A percentile compares a stretch with the other conserved stretches of the same genome.
phyloP scores from a whole-genome alignment of 2,797 vertebrate species.

The Spatula versicolor region DNA sequence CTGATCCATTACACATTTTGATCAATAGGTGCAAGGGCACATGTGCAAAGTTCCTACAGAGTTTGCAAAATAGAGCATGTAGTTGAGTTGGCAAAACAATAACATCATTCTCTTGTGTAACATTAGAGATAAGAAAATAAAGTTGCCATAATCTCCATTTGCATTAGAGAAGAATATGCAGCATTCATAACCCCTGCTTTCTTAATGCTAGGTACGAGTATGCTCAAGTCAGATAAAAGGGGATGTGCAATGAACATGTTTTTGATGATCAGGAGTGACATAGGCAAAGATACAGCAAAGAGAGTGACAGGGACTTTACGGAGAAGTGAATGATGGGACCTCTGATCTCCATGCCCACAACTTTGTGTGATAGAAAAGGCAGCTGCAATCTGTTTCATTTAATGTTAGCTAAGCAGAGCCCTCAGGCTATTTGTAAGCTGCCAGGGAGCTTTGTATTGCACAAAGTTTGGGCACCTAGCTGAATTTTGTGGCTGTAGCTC shows the following conservation, averaged over 20 bases:
- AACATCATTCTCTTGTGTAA: background rate
- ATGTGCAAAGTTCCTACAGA: background rate
- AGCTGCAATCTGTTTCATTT: conserved; percentile 68
- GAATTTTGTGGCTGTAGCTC: background rate
- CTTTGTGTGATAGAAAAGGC: conserved; percentile 34
- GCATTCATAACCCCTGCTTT: background rate
- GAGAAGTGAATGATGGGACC: conserved; percentile 28
- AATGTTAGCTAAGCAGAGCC: conserved; percentile 53
- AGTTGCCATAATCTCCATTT: background rate
- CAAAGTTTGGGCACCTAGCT: conserved; percentile 59
- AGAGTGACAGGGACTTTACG: background rate
- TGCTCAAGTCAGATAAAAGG: background rate
- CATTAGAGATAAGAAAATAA: background rate
- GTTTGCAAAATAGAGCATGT: background rate
- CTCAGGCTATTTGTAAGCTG: conserved; percentile 63
- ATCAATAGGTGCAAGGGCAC: background rate
- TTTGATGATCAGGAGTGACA: background rate
- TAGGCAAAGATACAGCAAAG: background rate
- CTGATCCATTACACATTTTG: accelerated
- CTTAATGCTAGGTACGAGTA: background rate
- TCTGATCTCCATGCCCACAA: conserved; percentile 39
- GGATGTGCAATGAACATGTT: background rate
- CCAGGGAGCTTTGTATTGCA: conserved; percentile 39
- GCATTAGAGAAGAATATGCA: background rate
- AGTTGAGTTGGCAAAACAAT: background rate